phyloP scores from a whole-genome alignment of 2,113 vertebrate species.

The Motacilla tschutschensis region DNA sequence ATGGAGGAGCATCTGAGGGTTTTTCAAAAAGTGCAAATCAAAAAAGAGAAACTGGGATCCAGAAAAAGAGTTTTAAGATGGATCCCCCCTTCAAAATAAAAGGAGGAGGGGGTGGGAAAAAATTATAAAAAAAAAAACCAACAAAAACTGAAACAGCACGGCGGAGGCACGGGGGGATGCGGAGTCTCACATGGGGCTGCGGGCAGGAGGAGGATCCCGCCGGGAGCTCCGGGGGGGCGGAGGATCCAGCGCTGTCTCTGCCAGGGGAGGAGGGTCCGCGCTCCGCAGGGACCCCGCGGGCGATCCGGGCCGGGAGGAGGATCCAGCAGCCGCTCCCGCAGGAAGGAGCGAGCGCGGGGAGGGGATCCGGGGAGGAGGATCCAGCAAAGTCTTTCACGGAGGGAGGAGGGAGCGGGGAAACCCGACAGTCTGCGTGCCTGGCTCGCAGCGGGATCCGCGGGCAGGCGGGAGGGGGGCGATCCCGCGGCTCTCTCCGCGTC shows the following conservation, averaged over 20 bases:
- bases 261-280: conserved; percentile 9
- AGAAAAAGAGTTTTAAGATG: conserved; percentile 15
- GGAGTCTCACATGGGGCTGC: conserved; percentile 40
- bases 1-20: conserved; percentile 53
- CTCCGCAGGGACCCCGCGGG: conserved; percentile 22
- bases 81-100: background rate
- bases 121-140: no score
- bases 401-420: conserved; percentile 3
- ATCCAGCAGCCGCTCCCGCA: conserved; percentile 37
- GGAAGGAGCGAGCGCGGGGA: conserved; percentile 36
- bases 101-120: no score
- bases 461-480: background rate
- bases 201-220: conserved; percentile 23
- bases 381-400: conserved; percentile 13
- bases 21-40: conserved; percentile 65
- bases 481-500: background rate
- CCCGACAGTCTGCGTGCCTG: background rate
- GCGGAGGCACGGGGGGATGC: conserved; percentile 5
- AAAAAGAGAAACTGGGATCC: conserved; percentile 29
- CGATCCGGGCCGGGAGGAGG: conserved; percentile 37
- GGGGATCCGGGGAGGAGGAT: conserved; percentile 50
- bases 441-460: background rate
- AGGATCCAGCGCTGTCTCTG: conserved; percentile 18
- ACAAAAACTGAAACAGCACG: background rate
- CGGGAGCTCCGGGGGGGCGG: background rate